These are phyloP conservation scores for Albula goreensis DNA, from an alignment of 2,113 vertebrate species.

Conservation along the genomic window DNA sequence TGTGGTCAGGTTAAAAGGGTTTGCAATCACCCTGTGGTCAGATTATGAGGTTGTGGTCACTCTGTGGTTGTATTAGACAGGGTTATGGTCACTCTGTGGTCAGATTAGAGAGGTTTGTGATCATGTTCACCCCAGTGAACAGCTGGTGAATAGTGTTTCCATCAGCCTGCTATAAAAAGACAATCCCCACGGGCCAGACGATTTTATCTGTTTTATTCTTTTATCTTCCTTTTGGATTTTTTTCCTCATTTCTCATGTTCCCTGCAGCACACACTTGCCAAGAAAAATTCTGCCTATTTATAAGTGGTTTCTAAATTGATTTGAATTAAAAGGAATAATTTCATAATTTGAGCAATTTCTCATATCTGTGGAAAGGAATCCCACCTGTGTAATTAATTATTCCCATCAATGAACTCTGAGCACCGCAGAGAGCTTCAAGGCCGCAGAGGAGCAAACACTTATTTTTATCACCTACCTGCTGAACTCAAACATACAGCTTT, in stretches of 20 bases:
- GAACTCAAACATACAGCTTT: background rate
- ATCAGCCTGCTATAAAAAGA: conserved; percentile 17
- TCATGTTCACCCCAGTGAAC: background rate
- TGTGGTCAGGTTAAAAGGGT: too few relatives aligned
- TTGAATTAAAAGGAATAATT: conserved; percentile 30
- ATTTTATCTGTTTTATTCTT: conserved; percentile 20
- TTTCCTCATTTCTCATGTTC: conserved; percentile 30
- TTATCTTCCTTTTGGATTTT: conserved; percentile 23
- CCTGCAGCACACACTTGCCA: conserved; percentile 21
- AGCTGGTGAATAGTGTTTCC: background rate
- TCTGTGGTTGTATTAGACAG: background rate
- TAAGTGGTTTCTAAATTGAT: conserved; percentile 33
- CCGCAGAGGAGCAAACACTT: background rate
- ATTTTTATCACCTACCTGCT: conserved; percentile 5
- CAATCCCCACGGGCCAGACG: conserved; percentile 2
- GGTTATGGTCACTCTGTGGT: background rate
- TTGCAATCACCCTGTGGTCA: background rate
- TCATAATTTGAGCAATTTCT: conserved; percentile 29
- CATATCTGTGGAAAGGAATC: conserved; percentile 10
- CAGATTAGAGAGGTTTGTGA: background rate
- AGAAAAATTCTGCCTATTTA: conserved; percentile 32
- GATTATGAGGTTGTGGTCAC: background rate
- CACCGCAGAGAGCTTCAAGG: background rate
- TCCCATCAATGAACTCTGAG: conserved; percentile 2
- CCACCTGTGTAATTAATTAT: conserved; percentile 24